phyloP scores from a whole-genome alignment of 2,888 invertebrate species.

The Mimumesa dahlbomi region DNA sequence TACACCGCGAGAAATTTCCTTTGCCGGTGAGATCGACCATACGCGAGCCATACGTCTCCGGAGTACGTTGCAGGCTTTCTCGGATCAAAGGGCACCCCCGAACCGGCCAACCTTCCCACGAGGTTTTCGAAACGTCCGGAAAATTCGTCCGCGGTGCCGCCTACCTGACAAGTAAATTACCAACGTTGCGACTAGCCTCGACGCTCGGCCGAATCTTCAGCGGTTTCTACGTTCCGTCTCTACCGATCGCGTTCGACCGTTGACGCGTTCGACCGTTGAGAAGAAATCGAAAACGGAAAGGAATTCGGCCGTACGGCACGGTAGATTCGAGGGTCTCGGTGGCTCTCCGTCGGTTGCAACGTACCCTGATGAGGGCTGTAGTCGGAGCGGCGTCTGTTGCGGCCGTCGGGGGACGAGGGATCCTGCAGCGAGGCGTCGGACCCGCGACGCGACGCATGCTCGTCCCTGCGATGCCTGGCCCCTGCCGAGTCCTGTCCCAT shows the following conservation, averaged over 20 bases:
- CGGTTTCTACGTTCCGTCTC: too few relatives aligned
- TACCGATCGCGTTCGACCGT: too few relatives aligned
- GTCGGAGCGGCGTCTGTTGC: slow-evolving; percentile 71
- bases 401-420: slow-evolving; percentile 69
- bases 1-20: slow-evolving; percentile 37
- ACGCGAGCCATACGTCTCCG: slow-evolving; percentile 25
- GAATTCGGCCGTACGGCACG: neutral
- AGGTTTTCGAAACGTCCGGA: slow-evolving; percentile 17
- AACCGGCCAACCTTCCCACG: slow-evolving; percentile 12
- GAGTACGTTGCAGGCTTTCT: slow-evolving; percentile 26
- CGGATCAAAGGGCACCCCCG: slow-evolving; percentile 46
- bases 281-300: neutral
- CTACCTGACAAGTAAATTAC: slow-evolving; percentile 31
- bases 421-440: slow-evolving; percentile 69
- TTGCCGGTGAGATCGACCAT: slow-evolving; percentile 36
- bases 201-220: too few relatives aligned
- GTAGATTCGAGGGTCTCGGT: too few relatives aligned
- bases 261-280: neutral
- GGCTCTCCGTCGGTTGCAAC: slow-evolving; percentile 43
- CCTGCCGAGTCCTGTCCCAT: slow-evolving; percentile 73
- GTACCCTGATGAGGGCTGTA: slow-evolving; percentile 75
- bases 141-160: slow-evolving; percentile 41
- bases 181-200: slow-evolving; percentile 1
- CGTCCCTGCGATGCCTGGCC: slow-evolving; percentile 72
- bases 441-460: slow-evolving; percentile 68